Base-by-base conservation (phyloP, 2,113 vertebrate genomes). In the Nyctibius bracteatus region DNA sequence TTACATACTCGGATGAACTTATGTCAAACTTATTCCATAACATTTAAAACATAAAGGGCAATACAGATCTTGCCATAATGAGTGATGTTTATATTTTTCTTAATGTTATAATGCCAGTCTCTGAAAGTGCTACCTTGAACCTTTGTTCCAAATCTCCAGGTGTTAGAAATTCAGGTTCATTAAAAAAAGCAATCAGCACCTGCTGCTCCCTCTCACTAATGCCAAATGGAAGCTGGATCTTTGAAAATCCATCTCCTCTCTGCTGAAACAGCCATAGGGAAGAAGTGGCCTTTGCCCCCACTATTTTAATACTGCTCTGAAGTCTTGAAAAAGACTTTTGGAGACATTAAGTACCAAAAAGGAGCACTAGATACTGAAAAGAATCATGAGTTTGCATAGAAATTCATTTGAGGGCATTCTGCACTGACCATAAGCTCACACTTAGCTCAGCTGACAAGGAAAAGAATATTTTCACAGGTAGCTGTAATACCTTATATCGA, bases 21-120 rank as follows among this genome's bases (percentile, higher is more conserved):
- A 61, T 28, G 84, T 84, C 94, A 94, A 70, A 91, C 86, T 92
- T 63, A 75, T 37, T 90, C 92, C 65, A 44, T 90, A 96, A 89
- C 89, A 95, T 92, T 97, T 97, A 93, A 85, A 94, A 81, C 39
- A 91, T 70, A 90, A 96, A 97, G 94, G 88, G 59, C 92, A 96
- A 58, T 68, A 67, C 43, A 67, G 47, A 90, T 25, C 86, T 88
- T 94, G 72, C 35, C 33, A 49, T 59, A 95, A 65, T 81, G 91
- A 77, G 17, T 33, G 68, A 90, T 75, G 66, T 85, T 95, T 88
- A 20, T 78, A 39, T 77, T 96, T 88, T 92, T 73, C 86, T 81
- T 94, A 91, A 92, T 77, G 68, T 44, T 92, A 30, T 20, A 47
- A 54, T 55, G 77, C 31, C 43, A 20, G 44, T 92, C 81, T 85